Evolutionary conservation across 2,113 vertebrate species (phyloP), one percentile per base, ranked within the genome.

Genomic region (Nibea albiflora): DNA sequence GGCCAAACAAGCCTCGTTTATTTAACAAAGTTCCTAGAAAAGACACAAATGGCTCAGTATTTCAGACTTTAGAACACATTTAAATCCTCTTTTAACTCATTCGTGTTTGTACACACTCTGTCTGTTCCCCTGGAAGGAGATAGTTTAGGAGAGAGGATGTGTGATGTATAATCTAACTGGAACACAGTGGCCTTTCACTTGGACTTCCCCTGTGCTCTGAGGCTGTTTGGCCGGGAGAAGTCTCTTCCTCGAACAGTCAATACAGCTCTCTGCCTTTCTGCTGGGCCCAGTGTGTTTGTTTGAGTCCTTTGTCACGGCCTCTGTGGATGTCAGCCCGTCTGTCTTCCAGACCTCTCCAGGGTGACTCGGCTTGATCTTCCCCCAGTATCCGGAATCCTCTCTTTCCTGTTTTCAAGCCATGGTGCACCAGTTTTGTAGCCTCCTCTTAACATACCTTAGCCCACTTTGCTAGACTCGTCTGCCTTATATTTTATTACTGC

Each of bases 351-450:
- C 81, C 80, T 87, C 79, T 90, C 80, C 78, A 17, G 78, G 60
- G 86, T 67, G 54, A 78, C 77, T 80, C 11, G 9, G 26, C 69
- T 89, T 74, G 74, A 63, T 89, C 82, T 65, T 54, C 69, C 69
- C 64, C 65, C 69, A 5, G 50, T 81, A 85, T 93, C 85, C 42
- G 84, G 88, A 93, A 91, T 92, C 88, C 91, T 93, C 78, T 92
- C 69, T 77, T 90, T 93, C 90, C 94, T 90, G 88, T 92, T 92
- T 90, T 88, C 71, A 42, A 76, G 63, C 60, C n/a, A 62, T 73
- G 60, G 35, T 73, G 66, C 62, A 73, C 73, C 50, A 69, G 67
- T 74, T 83, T 60, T 20, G 15, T 44, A 65, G 54, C 28, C 57
- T 85, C 42, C 66, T 76, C 10, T 78, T 39, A 58, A 76, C 53